A percentile compares a stretch with the other conserved stretches of the same genome.
phyloP scores from a whole-genome alignment of 2,888 invertebrate species.

The Perithous albicinctus region DNA sequence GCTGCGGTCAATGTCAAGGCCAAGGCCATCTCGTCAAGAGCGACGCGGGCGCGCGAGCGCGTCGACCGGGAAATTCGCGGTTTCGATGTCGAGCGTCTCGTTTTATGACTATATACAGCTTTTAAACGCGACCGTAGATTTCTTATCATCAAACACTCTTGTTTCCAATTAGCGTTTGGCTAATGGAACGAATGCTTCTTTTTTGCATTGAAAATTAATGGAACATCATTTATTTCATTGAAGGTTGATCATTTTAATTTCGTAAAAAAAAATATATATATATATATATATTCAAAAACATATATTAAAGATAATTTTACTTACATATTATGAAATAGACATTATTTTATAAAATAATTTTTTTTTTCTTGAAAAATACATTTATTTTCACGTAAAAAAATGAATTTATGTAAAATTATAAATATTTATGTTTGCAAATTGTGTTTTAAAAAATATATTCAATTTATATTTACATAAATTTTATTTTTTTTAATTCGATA shows the following conservation, averaged over 20 bases:
- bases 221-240: background rate
- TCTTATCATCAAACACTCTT: slow-evolving; percentile 1
- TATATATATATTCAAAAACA: too few species aligned
- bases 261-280: too few species aligned
- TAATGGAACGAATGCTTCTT: background rate
- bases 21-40: slow-evolving; percentile 76
- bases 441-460: too few species aligned
- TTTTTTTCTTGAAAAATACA: too few species aligned
- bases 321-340: too few species aligned
- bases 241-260: background rate
- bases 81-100: slow-evolving; percentile 43
- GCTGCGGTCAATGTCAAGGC: slow-evolving; percentile 82
- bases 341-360: too few species aligned
- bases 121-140: background rate
- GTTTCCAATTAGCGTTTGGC: background rate
- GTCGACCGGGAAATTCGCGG: slow-evolving; percentile 60
- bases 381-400: too few species aligned
- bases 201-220: background rate
- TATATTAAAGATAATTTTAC: too few species aligned
- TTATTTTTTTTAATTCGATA: background rate
- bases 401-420: background rate
- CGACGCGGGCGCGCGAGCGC: slow-evolving; percentile 57
- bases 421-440: too few species aligned
- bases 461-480: background rate
- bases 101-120: slow-evolving; percentile 6